phyloP scores from a whole-genome alignment of 2,888 invertebrate species.

The Epinotia brunnichana region DNA sequence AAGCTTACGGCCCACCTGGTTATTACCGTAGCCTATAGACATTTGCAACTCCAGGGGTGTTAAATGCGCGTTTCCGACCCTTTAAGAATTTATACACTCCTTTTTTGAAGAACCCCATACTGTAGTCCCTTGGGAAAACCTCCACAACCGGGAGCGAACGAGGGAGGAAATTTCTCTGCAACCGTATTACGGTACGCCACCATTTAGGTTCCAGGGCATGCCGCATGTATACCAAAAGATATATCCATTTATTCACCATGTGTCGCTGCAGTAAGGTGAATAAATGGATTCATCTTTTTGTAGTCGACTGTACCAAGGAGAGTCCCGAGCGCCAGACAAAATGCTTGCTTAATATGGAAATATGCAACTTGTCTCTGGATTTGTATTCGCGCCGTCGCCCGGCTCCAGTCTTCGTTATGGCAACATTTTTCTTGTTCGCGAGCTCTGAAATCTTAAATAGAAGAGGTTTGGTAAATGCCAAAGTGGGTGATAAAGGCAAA shows the following conservation, averaged over 20 bases:
- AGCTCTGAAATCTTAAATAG: constrained; percentile 13
- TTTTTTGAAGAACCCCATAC: no score
- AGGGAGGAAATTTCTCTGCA: no score
- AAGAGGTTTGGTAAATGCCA: constrained; percentile 10
- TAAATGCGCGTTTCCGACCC: no score
- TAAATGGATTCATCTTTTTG: background rate
- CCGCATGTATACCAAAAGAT: no score
- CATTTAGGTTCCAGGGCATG: no score
- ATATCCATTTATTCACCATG: background rate
- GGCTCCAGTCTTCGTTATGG: constrained; percentile 20
- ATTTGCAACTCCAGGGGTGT: no score
- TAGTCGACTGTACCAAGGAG: background rate
- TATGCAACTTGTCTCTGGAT: constrained; percentile 31
- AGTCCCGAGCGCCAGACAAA: constrained; percentile 13
- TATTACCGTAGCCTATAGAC: no score
- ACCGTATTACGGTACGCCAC: no score
- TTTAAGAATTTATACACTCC: no score
- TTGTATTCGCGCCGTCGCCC: constrained; percentile 32
- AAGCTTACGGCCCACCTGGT: no score
- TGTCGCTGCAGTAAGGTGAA: background rate
- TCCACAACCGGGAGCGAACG: no score
- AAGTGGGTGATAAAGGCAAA: constrained; percentile 4
- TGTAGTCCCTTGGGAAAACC: no score
- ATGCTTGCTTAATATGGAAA: constrained; percentile 32
- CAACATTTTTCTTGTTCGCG: constrained; percentile 20